Evolutionary conservation across 1,140 invertebrate genomes (phyloP).

Genomic region (Scaptomyza hsui): DNA sequence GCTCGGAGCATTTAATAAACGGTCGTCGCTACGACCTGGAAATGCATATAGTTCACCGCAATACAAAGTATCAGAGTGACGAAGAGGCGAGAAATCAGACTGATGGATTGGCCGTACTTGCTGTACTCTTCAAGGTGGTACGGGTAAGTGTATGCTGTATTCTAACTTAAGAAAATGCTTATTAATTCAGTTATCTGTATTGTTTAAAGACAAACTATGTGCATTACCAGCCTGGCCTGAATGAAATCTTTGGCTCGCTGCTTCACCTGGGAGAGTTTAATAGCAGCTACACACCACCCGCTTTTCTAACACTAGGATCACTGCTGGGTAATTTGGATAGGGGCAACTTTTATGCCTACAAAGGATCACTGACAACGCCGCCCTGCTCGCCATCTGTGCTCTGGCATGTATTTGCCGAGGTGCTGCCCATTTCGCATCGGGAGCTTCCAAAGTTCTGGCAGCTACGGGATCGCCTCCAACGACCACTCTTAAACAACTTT

Average conservation of each 20-base stretch:
- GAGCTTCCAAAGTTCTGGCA: conserved; percentile 87
- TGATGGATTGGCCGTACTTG: conserved; percentile 92
- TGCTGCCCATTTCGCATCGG: conserved; percentile 84
- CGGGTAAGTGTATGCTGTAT: conserved; percentile 58
- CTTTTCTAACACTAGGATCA: conserved; percentile 64
- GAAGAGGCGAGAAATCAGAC: conserved; percentile 87
- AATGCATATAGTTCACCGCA: conserved; percentile 94
- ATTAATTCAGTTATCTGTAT: not conserved
- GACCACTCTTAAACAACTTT: conserved; percentile 85
- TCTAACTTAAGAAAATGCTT: not conserved
- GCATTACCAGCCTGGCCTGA: conserved; percentile 55
- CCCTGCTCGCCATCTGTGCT: conserved; percentile 94
- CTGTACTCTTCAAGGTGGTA: conserved; percentile 91
- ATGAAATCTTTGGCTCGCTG: conserved; percentile 59
- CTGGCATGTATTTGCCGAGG: conserved; percentile 94
- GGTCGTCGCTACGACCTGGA: conserved; percentile 89
- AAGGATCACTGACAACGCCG: conserved; percentile 96
- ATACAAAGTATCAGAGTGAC: conserved; percentile 88
- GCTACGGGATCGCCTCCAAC: conserved; percentile 85
- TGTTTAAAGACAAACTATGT: conserved; percentile 20
- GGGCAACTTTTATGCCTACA: conserved; percentile 90
- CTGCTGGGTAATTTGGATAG: conserved; percentile 83
- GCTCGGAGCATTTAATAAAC: conserved; percentile 85
- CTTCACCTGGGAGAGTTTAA: conserved; percentile 60
- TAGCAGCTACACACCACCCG: conserved; percentile 61